These are phyloP conservation scores for Scaptomyza montana DNA, from an alignment of 1,140 invertebrate species.

Conservation along the genomic window DNA sequence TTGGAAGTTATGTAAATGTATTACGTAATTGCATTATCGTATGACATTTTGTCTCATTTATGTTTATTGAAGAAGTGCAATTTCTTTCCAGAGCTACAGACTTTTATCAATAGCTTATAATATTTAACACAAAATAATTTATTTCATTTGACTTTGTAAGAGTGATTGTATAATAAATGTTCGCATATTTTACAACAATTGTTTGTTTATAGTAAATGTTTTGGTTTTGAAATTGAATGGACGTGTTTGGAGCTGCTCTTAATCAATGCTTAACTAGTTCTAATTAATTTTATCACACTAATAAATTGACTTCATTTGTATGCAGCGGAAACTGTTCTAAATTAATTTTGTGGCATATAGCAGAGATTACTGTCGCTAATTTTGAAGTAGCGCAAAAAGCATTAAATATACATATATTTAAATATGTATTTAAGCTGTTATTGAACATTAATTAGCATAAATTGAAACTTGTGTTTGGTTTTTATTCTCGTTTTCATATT, in stretches of 20 bases:
- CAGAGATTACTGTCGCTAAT: constrained; percentile 57
- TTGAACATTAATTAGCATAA: constrained; percentile 78
- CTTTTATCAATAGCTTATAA: neutral
- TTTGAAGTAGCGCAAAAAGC: constrained; percentile 8
- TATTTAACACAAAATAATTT: neutral
- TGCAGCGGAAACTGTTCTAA: constrained; percentile 20
- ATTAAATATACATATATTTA: neutral
- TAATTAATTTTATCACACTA: constrained; percentile 66
- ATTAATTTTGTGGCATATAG: constrained; percentile 47
- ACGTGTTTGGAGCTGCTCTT: neutral
- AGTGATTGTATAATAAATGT: neutral
- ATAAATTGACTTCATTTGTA: constrained; percentile 44
- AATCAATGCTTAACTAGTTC: constrained; percentile 47
- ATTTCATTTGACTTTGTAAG: neutral
- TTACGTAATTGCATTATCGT: neutral
- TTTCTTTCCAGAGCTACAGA: neutral
- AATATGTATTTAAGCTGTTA: constrained; percentile 56
- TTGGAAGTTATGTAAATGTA: constrained; percentile 18
- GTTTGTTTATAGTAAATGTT: neutral
- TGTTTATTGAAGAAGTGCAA: neutral
- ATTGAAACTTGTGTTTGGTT: constrained; percentile 64
- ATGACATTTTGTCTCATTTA: neutral
- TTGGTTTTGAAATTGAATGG: constrained; percentile 5
- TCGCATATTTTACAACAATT: neutral
- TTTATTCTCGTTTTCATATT: neutral